Evolutionary conservation across 30 jellyfish, hydroid and myxozoan genomes (phyloP), one percentile per base, ranked within the genome.

Genomic region (Turritopsis dohrnii): DNA sequence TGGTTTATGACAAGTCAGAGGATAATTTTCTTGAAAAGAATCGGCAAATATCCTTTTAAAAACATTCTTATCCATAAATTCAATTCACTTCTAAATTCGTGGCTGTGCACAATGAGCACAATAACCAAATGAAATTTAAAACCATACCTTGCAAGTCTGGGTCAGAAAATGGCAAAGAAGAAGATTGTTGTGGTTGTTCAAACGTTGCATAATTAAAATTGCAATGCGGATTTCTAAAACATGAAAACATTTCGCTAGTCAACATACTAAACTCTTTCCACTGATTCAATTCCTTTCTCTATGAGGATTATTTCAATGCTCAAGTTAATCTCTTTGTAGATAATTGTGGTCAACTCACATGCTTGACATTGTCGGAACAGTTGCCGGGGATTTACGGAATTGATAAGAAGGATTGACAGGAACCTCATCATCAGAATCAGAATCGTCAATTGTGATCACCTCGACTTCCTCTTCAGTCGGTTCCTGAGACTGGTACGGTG

Each of bases 381-480:
- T 3, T 41, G 60, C 13, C 9, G 60, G 60, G 5, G 60, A 41
- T 3, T 41, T 41, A 41, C 60, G 60, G 13, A 13, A 41, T 41
- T 41, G 60, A 41, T 41, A 28, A 52, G 82, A 83, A 5, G 87
- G 86, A 1, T 52, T 72, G 8, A 84, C 76, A 13, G 95, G 52
- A 0, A 77, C 22, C 17, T 83, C 97, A 31, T 91, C 97, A 30
- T 90, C 97, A 30, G 75, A 75, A 84, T 86, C 88, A 5, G 97
- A 91, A 87, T 91, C 97, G 52, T 66, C 93, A 4, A 92, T 91
- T 21, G 88, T 71, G 54, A 91, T 87, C 71, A 83, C 71, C 22
- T 84, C 94, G 21, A 84, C 90, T 52, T 65, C 87, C 24, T 76
- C 82, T 22, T 82, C 85, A 9, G 86, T n/a, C 21, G 88, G 13